Conservation (phyloP, 1,140 invertebrate species). For the Ostrea edulis region DNA sequence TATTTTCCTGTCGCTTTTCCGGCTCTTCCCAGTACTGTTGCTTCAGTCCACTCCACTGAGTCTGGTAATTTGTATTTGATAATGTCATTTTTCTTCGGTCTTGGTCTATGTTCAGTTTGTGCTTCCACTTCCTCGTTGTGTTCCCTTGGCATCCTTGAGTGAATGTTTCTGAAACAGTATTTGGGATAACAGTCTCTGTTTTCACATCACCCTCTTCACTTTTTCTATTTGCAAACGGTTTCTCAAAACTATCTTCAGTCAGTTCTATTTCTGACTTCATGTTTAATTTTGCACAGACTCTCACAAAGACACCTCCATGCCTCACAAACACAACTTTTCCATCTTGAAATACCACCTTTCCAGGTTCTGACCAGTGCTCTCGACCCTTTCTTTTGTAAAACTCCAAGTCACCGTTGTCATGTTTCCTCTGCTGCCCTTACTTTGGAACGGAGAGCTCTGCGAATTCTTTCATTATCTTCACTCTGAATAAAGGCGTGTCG, state of each 20-base stretch:
- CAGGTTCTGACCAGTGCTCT: slow-evolving; percentile 53
- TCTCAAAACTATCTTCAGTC: not conserved
- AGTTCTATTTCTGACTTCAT: not conserved
- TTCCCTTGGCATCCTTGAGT: not conserved
- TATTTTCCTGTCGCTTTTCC: slow-evolving; percentile 40
- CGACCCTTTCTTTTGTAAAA: slow-evolving; percentile 58
- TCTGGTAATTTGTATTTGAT: slow-evolving; percentile 40
- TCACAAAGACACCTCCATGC: slow-evolving; percentile 58
- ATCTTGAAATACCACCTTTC: slow-evolving; percentile 60
- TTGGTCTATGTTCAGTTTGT: not conserved
- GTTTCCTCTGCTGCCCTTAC: slow-evolving; percentile 52
- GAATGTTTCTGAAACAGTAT: not conserved
- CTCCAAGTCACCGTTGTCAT: slow-evolving; percentile 51
- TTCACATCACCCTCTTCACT: not conserved
- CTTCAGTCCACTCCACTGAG: too few species aligned
- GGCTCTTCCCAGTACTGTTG: too few species aligned
- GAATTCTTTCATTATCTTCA: slow-evolving; percentile 52
- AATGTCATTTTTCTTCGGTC: slow-evolving; percentile 30
- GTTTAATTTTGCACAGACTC: slow-evolving; percentile 55
- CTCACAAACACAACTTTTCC: slow-evolving; percentile 63
- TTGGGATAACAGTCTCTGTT: not conserved
- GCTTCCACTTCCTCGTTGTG: not conserved
- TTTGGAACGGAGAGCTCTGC: slow-evolving; percentile 46
- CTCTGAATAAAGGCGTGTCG: slow-evolving; percentile 43
- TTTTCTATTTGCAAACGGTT: not conserved